Conservation (phyloP, 2,113 vertebrate genomes). For the Sisor rabdophorus region DNA sequence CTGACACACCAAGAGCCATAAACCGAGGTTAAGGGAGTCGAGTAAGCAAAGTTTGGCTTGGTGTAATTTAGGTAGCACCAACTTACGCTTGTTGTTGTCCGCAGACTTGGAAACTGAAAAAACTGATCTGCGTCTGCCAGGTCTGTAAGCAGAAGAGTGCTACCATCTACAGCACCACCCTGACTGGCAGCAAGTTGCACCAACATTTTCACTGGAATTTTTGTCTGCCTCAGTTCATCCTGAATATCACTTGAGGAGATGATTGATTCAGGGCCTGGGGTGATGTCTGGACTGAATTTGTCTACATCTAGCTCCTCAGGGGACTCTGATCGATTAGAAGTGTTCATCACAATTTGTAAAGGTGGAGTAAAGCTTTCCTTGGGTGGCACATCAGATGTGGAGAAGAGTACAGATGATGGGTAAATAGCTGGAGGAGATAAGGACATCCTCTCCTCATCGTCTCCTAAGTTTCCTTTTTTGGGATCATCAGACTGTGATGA, state of each 20-base stretch:
- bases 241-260: conserved; percentile 69
- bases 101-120: conserved; percentile 89
- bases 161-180: conserved; percentile 65
- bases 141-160: conserved; percentile 77
- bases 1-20: conserved; percentile 94
- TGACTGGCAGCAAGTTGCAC: conserved; percentile 77
- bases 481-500: conserved; percentile 72
- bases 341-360: conserved; percentile 80
- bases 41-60: conserved; percentile 82
- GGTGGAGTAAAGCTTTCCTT: conserved; percentile 77
- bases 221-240: conserved; percentile 66
- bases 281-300: conserved; percentile 76
- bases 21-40: conserved; percentile 79
- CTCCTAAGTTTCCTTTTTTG: conserved; percentile 77
- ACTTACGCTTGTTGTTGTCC: conserved; percentile 88
- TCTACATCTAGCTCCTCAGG: conserved; percentile 88
- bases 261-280: conserved; percentile 78
- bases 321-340: conserved; percentile 78
- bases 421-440: conserved; percentile 78
- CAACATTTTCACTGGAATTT: conserved; percentile 77
- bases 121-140: conserved; percentile 82
- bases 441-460: conserved; percentile 78
- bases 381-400: conserved; percentile 70
- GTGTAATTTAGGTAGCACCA: conserved; percentile 98
- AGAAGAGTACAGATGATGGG: conserved; percentile 61